Base-by-base conservation (phyloP, 2,888 invertebrate species). In the Polyploca ridens region DNA sequence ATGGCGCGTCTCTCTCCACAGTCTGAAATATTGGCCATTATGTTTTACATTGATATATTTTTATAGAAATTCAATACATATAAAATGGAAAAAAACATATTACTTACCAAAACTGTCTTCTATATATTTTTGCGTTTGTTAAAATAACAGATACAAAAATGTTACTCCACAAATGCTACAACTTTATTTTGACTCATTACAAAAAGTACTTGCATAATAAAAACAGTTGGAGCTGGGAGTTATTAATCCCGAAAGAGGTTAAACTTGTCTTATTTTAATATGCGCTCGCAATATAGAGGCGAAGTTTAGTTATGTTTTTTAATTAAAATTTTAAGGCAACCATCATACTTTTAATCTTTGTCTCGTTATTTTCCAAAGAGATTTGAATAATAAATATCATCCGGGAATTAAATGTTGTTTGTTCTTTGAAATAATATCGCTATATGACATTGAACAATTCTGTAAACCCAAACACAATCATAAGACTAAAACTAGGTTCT, bases 241-340 rank as follows among this genome's bases (percentile, higher is more conserved):
- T 19, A 44, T 61, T 61, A 41, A 14, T 61, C 61, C 61, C 19
- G 33, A 61, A 61, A 35, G 41, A 41, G 41, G 41, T 41, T 41
- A 41, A 41, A 13, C 41, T 59, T 10, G 44, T 44, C 11, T 44
- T 61, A 35, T 44, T 61, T 61, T 11, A 41, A 61, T 27, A 41
- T 27, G 41, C 10, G 19, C 44, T 35, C 61, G 13, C 41, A 41
- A 3, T 60, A 41, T 60, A 61, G 27, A 41, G 41, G 27, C 6
- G 7, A 44, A 41, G 61, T 44, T 61, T 61, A 41, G 41, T 19
- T 13, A 61, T 44, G 41, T 44, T 19, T 60, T 60, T 61, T 61
- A 61, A 61, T 61, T 61, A 61, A 61, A 61, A 61, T 61, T 44
- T 61, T 41, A 61, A 61, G 61, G 61, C 27, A 61, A 19, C 61